These are phyloP conservation scores for Maconellicoccus hirsutus DNA, from an alignment of 1,140 invertebrate genomes.

Conservation along the genomic window DNA sequence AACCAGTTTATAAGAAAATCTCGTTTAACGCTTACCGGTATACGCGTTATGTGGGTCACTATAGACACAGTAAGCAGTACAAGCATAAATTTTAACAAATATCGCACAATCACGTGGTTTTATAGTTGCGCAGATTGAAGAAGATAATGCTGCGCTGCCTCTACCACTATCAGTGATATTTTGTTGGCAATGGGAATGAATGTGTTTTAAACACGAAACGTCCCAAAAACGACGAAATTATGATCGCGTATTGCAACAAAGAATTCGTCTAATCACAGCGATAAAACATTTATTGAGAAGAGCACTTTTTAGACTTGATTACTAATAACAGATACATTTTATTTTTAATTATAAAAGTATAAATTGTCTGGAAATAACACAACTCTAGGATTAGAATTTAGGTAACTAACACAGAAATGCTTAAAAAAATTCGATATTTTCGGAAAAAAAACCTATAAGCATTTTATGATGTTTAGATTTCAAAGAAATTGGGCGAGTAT, in stretches of 20 bases:
- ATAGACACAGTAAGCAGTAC: not conserved
- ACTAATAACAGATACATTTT: slow-evolving; percentile 4
- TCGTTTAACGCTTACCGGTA: slow-evolving; percentile 2
- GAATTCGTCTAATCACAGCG: not conserved
- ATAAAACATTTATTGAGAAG: slow-evolving; percentile 16
- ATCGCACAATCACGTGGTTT: not conserved
- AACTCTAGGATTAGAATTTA: not conserved
- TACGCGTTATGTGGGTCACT: slow-evolving; percentile 9
- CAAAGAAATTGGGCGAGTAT: not conserved
- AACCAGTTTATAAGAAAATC: slow-evolving; percentile 15
- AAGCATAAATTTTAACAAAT: not conserved
- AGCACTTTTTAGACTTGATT: slow-evolving; percentile 8
- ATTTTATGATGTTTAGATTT: not conserved
- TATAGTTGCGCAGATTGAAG: too few species aligned
- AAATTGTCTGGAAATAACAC: slow-evolving; percentile 14
- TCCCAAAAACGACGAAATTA: too few species aligned
- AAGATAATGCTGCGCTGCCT: too few species aligned
- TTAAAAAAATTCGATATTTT: not conserved
- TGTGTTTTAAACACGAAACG: too few species aligned
- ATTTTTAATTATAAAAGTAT: slow-evolving; percentile 13
- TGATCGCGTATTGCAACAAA: not conserved
- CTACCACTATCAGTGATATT: too few species aligned
- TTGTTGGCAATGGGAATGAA: not conserved
- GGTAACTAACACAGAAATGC: slow-evolving; percentile 3
- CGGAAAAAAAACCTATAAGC: not conserved